phyloP scores from a whole-genome alignment of 2,113 vertebrate genomes.

The Larimichthys polyactis region DNA sequence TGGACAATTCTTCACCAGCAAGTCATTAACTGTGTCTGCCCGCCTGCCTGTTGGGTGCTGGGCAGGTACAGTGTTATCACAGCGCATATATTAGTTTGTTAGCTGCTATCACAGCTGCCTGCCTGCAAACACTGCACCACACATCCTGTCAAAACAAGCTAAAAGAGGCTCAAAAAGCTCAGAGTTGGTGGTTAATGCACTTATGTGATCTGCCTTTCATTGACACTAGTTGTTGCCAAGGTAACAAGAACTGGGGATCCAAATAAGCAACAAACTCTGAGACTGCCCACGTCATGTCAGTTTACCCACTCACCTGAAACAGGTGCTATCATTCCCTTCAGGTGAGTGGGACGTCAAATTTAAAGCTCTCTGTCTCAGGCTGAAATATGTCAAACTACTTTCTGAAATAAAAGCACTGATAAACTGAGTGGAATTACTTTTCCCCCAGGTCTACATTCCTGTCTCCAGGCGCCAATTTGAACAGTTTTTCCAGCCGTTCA shows the following conservation, averaged over 20 bases:
- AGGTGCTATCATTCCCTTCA: slow-evolving; percentile 4
- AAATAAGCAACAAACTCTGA: background rate
- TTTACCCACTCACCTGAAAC: background rate
- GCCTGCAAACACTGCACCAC: too few relatives aligned
- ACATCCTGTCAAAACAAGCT: background rate
- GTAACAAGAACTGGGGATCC: background rate
- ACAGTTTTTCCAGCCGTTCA: slow-evolving; percentile 33
- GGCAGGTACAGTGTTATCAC: background rate
- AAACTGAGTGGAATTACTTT: slow-evolving; percentile 27
- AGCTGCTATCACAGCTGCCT: background rate
- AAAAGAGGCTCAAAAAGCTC: background rate
- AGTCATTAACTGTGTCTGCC: background rate
- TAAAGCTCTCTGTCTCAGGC: background rate
- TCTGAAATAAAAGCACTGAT: slow-evolving; percentile 10
- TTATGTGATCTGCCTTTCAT: background rate
- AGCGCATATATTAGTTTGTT: background rate
- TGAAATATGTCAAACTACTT: slow-evolving; percentile 1
- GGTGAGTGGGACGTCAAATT: background rate
- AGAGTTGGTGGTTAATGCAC: background rate
- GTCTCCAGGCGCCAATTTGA: slow-evolving; percentile 14
- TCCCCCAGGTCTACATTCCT: slow-evolving; percentile 17
- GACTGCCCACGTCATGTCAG: background rate
- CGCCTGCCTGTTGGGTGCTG: background rate
- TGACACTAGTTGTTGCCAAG: background rate
- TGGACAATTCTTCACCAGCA: background rate